phyloP scores from a whole-genome alignment of 1,140 invertebrate genomes.

The Diabrotica virgifera region DNA sequence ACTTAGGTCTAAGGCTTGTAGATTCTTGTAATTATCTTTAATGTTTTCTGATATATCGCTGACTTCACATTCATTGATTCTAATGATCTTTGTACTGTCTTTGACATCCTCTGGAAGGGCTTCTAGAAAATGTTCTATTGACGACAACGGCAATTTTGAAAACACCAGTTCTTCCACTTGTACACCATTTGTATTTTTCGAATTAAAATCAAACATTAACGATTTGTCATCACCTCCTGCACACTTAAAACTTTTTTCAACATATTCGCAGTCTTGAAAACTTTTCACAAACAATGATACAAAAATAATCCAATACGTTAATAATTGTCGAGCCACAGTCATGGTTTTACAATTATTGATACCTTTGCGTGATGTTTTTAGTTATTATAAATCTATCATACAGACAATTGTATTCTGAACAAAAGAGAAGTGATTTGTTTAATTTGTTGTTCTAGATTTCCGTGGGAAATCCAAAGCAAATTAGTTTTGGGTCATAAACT shows the following conservation, averaged over 20 bases:
- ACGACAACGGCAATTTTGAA: neutral
- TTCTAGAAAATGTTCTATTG: neutral
- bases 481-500: no score
- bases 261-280: neutral
- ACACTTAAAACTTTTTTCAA: constrained; percentile 4
- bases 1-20: constrained; percentile 9
- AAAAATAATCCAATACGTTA: no score
- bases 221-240: neutral
- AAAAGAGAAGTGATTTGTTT: no score
- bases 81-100: neutral
- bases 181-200: constrained; percentile 1
- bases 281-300: neutral
- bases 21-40: neutral
- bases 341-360: no score
- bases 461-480: no score
- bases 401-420: no score
- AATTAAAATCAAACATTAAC: constrained; percentile 15
- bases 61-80: neutral
- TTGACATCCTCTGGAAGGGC: neutral
- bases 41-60: neutral
- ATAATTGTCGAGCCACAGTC: no score
- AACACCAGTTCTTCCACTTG: neutral
- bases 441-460: no score
- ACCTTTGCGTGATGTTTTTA: no score
- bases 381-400: no score